A percentile compares a stretch with the other conserved stretches of the same genome.
Conservation (phyloP, 1,140 invertebrate species). For the Atta cephalotes region DNA sequence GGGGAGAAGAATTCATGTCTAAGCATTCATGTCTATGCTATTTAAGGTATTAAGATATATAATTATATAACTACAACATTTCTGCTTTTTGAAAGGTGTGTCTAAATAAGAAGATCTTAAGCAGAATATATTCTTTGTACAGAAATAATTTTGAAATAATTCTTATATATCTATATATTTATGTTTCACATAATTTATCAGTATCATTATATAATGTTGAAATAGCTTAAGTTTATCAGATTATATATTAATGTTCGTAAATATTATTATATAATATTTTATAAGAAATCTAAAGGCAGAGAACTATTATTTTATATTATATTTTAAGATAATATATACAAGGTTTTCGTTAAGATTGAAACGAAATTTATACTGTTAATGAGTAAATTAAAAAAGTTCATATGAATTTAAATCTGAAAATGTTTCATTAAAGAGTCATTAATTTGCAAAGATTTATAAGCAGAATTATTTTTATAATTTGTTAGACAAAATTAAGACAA, state of each 20-base stretch:
- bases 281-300: background rate
- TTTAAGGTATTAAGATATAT: slow-evolving; percentile 24
- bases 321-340: background rate
- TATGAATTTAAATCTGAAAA: too few relatives aligned
- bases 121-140: background rate
- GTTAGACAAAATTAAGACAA: too few relatives aligned
- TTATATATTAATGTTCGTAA: background rate
- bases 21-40: slow-evolving; percentile 47
- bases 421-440: too few relatives aligned
- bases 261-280: background rate
- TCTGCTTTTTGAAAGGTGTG: background rate
- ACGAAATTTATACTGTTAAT: too few relatives aligned
- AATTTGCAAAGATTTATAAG: too few relatives aligned
- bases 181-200: background rate
- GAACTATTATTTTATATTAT: background rate
- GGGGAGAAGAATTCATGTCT: slow-evolving; percentile 10
- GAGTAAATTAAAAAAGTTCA: too few relatives aligned
- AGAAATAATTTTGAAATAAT: slow-evolving; percentile 10
- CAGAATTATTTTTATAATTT: too few relatives aligned
- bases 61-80: background rate
- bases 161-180: background rate
- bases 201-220: background rate
- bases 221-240: slow-evolving; percentile 1
- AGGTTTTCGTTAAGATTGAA: too few relatives aligned
- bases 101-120: background rate